Evolutionary conservation across 2,888 invertebrate genomes (phyloP).

Genomic region (Hirtodrosophila trivittata): DNA sequence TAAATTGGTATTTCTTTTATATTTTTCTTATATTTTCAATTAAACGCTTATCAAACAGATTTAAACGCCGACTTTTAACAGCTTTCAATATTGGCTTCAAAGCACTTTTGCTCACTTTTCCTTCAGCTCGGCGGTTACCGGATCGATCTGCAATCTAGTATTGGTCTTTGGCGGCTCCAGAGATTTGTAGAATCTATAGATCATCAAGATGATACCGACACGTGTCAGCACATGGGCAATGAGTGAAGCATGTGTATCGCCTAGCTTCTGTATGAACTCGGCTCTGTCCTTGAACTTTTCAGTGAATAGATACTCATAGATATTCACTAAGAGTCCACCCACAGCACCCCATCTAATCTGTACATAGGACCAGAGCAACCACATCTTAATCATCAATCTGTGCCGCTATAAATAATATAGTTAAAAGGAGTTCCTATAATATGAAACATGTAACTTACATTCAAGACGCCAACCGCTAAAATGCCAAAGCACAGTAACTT

Average conservation of each 20-base stretch:
- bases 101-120: conserved; percentile 13
- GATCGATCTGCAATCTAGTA: background rate
- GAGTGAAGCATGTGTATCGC: background rate
- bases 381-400: conserved; percentile 14
- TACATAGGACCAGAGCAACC: conserved; percentile 28
- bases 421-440: background rate
- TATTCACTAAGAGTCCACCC: background rate
- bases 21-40: conserved; percentile 5
- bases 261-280: conserved; percentile 6
- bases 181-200: conserved; percentile 25
- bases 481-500: conserved; percentile 19
- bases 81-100: too few species aligned
- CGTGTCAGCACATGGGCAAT: conserved; percentile 29
- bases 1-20: conserved; percentile 25
- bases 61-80: too few species aligned
- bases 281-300: conserved; percentile 6
- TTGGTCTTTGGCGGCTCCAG: conserved; percentile 4
- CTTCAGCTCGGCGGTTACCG: background rate
- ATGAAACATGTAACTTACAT: conserved; percentile 9
- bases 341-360: conserved; percentile 30
- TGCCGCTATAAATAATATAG: conserved; percentile 17
- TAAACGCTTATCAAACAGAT: conserved; percentile 16
- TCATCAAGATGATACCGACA: conserved; percentile 21
- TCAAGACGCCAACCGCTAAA: conserved; percentile 29
- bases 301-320: conserved; percentile 7